Evolutionary conservation across 2,888 invertebrate species (phyloP).

Genomic region (Ormyrus pomaceus): DNA sequence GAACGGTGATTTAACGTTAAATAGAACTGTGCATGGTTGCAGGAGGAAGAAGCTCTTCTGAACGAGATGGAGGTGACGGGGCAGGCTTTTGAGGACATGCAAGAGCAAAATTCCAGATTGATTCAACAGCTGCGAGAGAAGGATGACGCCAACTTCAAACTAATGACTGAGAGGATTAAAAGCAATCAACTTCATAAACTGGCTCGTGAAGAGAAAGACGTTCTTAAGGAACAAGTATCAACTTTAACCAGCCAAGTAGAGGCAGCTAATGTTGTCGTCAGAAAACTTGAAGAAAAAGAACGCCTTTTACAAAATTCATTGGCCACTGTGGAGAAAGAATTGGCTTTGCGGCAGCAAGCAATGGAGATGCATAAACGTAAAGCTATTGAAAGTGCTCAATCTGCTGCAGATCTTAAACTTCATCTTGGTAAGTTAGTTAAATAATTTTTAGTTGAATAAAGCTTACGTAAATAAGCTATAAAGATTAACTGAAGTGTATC

Average conservation of each 20-base stretch:
- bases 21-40: constrained; percentile 74
- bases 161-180: constrained; percentile 98
- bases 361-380: constrained; percentile 99
- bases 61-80: constrained; percentile 99
- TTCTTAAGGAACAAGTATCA: constrained; percentile 88
- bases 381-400: constrained; percentile 97
- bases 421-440: constrained; percentile 84
- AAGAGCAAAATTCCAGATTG: constrained; percentile 96
- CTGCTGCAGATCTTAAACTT: constrained; percentile 96
- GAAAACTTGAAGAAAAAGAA: constrained; percentile 97
- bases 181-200: constrained; percentile 97
- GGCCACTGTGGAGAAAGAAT: constrained; percentile 95
- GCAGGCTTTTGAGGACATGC: constrained; percentile 99
- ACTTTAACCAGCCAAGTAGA: constrained; percentile 93
- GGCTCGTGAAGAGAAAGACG: constrained; percentile 95
- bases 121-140: constrained; percentile 97
- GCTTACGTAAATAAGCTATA: too few species aligned
- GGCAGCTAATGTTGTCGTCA: constrained; percentile 94
- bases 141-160: constrained; percentile 98
- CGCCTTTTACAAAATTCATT: constrained; percentile 93
- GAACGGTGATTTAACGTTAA: constrained; percentile 71
- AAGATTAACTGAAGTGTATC: too few species aligned
- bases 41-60: constrained; percentile 96
- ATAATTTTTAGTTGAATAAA: background rate
- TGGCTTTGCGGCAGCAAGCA: constrained; percentile 93